Conservation (phyloP, 2,113 vertebrate species). For the Cyprinodon variegatus region DNA sequence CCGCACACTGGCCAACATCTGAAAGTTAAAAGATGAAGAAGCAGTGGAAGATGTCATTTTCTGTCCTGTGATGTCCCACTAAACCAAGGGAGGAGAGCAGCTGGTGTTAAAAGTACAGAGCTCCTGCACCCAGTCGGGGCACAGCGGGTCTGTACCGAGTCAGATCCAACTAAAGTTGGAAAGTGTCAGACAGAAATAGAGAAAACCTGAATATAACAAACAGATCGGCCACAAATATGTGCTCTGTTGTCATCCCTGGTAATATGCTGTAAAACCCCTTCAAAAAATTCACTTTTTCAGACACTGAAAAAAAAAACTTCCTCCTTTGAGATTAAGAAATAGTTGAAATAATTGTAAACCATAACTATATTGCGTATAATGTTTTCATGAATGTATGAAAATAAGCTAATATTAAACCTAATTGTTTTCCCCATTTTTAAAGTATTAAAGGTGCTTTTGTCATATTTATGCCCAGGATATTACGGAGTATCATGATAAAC, state of each 20-base stretch:
- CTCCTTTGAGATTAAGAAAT: neutral
- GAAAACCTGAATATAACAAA: neutral
- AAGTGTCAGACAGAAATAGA: neutral
- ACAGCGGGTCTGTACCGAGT: neutral
- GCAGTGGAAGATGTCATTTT: slow-evolving; percentile 56
- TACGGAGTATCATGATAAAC: no score
- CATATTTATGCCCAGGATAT: no score
- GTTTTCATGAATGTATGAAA: no score
- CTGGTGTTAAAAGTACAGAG: slow-evolving; percentile 40
- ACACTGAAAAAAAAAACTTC: neutral
- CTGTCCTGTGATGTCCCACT: slow-evolving; percentile 42
- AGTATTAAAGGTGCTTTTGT: no score
- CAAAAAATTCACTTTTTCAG: neutral
- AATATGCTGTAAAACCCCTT: neutral
- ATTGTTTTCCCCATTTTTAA: no score
- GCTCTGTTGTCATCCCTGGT: neutral
- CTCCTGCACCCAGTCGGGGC: neutral
- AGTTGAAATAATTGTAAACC: neutral
- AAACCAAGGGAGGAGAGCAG: slow-evolving; percentile 37
- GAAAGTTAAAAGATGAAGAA: slow-evolving; percentile 63
- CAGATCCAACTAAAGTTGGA: neutral
- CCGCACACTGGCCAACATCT: slow-evolving; percentile 61
- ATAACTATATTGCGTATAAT: no score
- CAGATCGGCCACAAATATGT: neutral
- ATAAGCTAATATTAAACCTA: no score